Percentiles rank a stretch among this genome's conserved stretches.
These are phyloP conservation scores for Baccha elongata DNA, from an alignment of 2,888 invertebrate genomes.

Conservation along the genomic window DNA sequence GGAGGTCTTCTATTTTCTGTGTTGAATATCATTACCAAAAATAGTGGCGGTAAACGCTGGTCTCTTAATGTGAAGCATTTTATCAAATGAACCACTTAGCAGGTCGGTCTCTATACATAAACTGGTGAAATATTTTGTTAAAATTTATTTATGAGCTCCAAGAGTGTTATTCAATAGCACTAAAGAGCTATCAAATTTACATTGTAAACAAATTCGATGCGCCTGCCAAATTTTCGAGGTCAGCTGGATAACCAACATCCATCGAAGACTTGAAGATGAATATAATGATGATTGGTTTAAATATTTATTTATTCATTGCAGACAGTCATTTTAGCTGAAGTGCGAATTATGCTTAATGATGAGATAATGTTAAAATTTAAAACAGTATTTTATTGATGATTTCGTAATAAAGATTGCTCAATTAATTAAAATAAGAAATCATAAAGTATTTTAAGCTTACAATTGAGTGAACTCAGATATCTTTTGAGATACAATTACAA, in stretches of 20 bases:
- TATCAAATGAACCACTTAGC: not conserved
- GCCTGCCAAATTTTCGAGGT: constrained; percentile 38
- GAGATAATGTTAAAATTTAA: not conserved
- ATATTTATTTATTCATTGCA: not conserved
- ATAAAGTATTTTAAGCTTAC: no score
- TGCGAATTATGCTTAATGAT: constrained; percentile 3
- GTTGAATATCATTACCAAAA: constrained; percentile 11
- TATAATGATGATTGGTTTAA: constrained; percentile 22
- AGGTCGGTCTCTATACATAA: not conserved
- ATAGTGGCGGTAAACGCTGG: not conserved
- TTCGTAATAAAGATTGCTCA: constrained; percentile 12
- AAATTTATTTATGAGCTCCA: not conserved
- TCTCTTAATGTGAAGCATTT: not conserved
- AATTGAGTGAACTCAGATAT: no score
- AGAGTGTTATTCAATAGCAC: constrained; percentile 34
- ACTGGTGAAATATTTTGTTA: constrained; percentile 13
- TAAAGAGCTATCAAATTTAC: constrained; percentile 28
- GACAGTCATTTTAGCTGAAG: not conserved
- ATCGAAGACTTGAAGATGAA: constrained; percentile 5
- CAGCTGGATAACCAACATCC: constrained; percentile 13
- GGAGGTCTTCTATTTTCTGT: no score
- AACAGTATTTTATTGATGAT: not conserved
- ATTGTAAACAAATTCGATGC: constrained; percentile 44
- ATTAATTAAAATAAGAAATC: no score
- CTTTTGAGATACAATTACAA: no score